Base-by-base conservation (phyloP, 2,888 invertebrate genomes). In the Carpatolechia fugitivella region DNA sequence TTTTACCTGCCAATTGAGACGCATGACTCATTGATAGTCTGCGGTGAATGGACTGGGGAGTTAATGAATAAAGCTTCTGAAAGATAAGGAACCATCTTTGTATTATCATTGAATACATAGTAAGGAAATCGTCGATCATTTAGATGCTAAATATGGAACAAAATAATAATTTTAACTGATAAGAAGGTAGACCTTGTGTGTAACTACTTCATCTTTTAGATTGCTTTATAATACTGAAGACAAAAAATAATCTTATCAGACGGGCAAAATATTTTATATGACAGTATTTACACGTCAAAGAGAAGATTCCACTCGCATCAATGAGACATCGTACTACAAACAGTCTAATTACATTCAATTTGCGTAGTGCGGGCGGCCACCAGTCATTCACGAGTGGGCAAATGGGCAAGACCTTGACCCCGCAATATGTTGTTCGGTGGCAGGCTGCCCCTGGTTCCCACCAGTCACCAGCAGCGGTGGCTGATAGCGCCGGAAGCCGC, bases 401-500 rank as follows among this genome's bases (percentile, higher is more conserved):
- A 73, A 65, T 68, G 69, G 61, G 56, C 64, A 69, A 77, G 73
- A 62, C 85, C 71, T 41, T 41, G 41, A 41, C 41, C 41, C 41
- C 11, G 14, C 20, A 20, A 41, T 11, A 16, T 24, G 41, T 41
- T 18, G 41, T 16, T n/a, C 41, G 11, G n/a, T 20, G n/a, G 24
- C 16, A 14, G 5, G 16, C n/a, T 77, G 78, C 76, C 74, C 76
- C 78, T 78, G 69, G 75, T 83, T 80, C 82, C 80, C 83, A 82
- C 63, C 70, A 78, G 82, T 81, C 83, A 80, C 78, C 74, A 67
- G 70, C 85, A 86, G 85, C 84, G 76, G 65, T 61, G 57, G 74
- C n/a, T n/a, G n/a, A n/a, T n/a, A n/a, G n/a, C n/a, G 67, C 81
- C 82, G 82, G 82, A n/a, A n/a, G 83, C 61, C 58, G 74, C 68